Evolutionary conservation across 1,140 invertebrate genomes (phyloP), one percentile per base, ranked within the genome.

Genomic region (Calosoma granatense): DNA sequence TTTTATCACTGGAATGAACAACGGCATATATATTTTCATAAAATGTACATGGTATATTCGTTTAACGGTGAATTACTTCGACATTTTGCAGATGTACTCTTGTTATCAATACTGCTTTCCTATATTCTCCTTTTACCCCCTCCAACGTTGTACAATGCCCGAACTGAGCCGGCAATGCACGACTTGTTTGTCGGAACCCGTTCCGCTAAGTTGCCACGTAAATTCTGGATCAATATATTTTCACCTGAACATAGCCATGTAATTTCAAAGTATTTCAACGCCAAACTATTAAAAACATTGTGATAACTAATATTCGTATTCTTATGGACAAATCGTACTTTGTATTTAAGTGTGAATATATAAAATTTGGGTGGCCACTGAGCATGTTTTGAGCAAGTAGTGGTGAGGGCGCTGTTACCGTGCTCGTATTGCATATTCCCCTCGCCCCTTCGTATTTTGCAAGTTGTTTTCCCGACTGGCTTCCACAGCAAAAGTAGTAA

Each of bases 141-240:
- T 6, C 26, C 26, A 14, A 14, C 14, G 26, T 14, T 30, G 4
- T 14, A 17, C 41, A 47, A 47, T 47, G 41, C 15, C 9, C 41
- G 41, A 47, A 47, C 6, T 17, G 15, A 47, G 41, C 41, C 41
- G 41, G 41, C 41, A 4, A 47, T 47, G 41, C 41, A 47, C 26
- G 41, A 47, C 41, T 47, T 47, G 41, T 47, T 11, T 47, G 41
- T 47, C 17, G 41, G 17, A 47, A 47, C 41, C 41, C 41, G 41
- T 47, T 47, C 41, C 41, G 41, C 41, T 47, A 47, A 47, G 41
- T 17, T 47, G 41, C 41, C 41, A 47, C 41, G 41, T 47, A 47
- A 47, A 47, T 47, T 47, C 17, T 47, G 41, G 41, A 47, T 47
- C 41, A 47, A 47, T 47, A 47, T 47, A 47, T 47, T 47, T 47